Percentiles rank a stretch among this genome's conserved stretches.
Conservation (phyloP, 37 sponge, comb jelly and placozoan species). For the Cladorhizidae sp. region DNA sequence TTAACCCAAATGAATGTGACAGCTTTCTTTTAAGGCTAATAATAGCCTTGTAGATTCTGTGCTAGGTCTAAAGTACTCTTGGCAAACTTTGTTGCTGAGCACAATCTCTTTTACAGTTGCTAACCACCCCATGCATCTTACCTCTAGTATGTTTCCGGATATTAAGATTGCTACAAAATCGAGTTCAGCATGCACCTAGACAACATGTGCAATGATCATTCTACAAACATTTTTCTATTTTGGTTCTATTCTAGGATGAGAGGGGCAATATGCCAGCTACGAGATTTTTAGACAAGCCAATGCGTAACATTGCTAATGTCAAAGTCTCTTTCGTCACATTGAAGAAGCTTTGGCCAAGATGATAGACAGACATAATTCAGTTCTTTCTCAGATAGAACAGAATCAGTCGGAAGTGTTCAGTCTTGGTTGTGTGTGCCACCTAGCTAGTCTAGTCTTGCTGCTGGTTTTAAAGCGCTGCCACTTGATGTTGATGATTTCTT, state of each 20-base stretch:
- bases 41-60: too few relatives aligned
- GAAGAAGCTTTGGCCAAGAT: not conserved
- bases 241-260: slow-evolving; percentile 53
- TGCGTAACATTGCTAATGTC: slow-evolving; percentile 29
- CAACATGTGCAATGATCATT: too few relatives aligned
- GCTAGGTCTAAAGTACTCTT: slow-evolving; percentile 14
- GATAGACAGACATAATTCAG: slow-evolving; percentile 36
- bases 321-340: slow-evolving; percentile 33
- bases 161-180: not conserved
- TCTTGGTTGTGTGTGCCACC: slow-evolving; percentile 46
- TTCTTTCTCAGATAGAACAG: slow-evolving; percentile 17
- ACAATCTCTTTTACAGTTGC: slow-evolving; percentile 9
- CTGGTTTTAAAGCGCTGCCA: slow-evolving; percentile 35
- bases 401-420: slow-evolving; percentile 24
- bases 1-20: too few relatives aligned
- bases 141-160: slow-evolving; percentile 4
- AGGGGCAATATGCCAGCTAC: not conserved
- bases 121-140: slow-evolving; percentile 8
- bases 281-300: slow-evolving; percentile 46
- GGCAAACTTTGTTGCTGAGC: slow-evolving; percentile 9
- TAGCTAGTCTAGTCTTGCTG: slow-evolving; percentile 23
- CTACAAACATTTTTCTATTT: slow-evolving; percentile 27
- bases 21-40: too few relatives aligned
- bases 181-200: not conserved
- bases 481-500: slow-evolving; percentile 42